Evolutionary conservation across 2,888 invertebrate species (phyloP).

Genomic region (Epiblema foenella): DNA sequence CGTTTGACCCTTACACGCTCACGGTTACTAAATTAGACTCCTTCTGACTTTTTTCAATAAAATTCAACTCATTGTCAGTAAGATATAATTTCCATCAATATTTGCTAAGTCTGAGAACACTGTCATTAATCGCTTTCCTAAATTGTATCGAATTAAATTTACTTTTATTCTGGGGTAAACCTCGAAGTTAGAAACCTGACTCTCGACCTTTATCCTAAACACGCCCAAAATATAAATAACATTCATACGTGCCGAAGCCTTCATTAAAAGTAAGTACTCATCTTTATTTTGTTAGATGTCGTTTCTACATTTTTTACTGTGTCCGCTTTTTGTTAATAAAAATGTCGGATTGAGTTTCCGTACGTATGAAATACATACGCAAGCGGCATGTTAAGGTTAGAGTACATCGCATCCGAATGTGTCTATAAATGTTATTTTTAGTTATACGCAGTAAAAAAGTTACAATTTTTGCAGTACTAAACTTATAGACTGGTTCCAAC

Average conservation of each 20-base stretch:
- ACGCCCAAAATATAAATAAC: constrained; percentile 10
- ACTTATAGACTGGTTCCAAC: too few species aligned
- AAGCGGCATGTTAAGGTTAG: constrained; percentile 15
- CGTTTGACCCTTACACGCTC: too few species aligned
- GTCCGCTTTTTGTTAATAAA: constrained; percentile 31
- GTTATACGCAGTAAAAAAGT: not conserved
- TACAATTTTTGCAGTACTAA: too few species aligned
- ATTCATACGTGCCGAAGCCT: not conserved
- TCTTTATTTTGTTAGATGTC: constrained; percentile 34
- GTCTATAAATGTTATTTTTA: not conserved
- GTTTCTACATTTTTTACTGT: constrained; percentile 22
- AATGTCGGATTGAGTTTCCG: constrained; percentile 31
- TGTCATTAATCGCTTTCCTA: too few species aligned
- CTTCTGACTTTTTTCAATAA: too few species aligned
- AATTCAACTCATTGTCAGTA: too few species aligned
- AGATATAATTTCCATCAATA: too few species aligned
- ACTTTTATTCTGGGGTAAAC: too few species aligned
- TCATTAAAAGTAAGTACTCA: constrained; percentile 27
- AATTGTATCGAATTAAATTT: too few species aligned
- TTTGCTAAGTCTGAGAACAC: too few species aligned
- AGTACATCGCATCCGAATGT: constrained; percentile 8
- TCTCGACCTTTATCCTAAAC: not conserved
- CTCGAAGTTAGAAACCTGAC: not conserved
- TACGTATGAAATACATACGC: constrained; percentile 18
- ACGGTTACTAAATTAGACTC: too few species aligned